Base-by-base conservation (phyloP, 2,888 invertebrate species). In the Lepetodrilus schrolli region DNA sequence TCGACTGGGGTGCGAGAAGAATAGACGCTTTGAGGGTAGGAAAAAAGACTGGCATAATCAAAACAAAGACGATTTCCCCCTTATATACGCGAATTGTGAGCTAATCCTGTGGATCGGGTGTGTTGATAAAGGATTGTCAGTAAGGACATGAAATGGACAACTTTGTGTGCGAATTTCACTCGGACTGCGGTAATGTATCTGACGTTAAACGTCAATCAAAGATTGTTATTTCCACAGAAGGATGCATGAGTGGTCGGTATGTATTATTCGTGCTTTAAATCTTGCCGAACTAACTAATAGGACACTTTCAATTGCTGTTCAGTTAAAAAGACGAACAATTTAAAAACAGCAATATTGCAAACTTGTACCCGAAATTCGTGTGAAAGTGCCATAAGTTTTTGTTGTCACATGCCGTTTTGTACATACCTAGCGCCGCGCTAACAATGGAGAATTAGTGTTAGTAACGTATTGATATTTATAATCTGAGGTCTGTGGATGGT, bases 251-350 rank as follows among this genome's bases (percentile, higher is more conserved):
- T 58, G 30, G 13, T 58, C 58, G 58, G 58, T 58, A 58, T 58
- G 58, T 58, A 58, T 58, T 70, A 70, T 38, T 50, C 70, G 70
- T 70, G 70, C 70, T 70, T 70, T 70, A 37, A 50, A 30, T 70
- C 70, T 70, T 70, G 70, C 70, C 70, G 49, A 50, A 37, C 66
- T 43, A 17, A 43, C 17, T 17, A 23, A 58, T 58, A 58, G 17
- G 58, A 58, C 58, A 58, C 58, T 58, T 58, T 58, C 58, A 58
- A 58, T 26, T 58, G 58, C 30, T 58, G 58, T 58, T 30, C 26
- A 58, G 17, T 30, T 58, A 58, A 58, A 58, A 23, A 7, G 34
- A 17, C 13, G 17, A 26, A 30, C 58, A 43, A 43, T 17, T 17
- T 43, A n/a, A n/a, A 58, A 30, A 58, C 58, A 58, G 58, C 58